Percentiles rank a stretch among this genome's conserved stretches.
Conservation (phyloP, 2,113 vertebrate genomes). For the Phalacrocorax aristotelis region DNA sequence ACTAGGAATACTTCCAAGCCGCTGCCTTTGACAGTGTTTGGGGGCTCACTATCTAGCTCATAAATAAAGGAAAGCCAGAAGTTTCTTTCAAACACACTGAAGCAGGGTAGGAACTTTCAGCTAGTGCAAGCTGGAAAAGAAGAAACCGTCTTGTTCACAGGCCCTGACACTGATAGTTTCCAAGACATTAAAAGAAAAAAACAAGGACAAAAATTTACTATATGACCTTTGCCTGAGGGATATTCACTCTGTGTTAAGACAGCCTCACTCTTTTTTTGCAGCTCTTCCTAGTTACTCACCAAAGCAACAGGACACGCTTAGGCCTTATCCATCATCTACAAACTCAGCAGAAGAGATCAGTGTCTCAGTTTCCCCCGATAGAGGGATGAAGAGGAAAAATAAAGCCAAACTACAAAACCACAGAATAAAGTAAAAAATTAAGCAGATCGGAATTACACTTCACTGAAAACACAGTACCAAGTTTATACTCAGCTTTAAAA, state of each 20-base stretch:
- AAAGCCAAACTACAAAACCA: not conserved
- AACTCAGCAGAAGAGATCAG: not conserved
- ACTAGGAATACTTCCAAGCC: not conserved
- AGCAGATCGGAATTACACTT: not conserved
- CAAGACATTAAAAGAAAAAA: no score
- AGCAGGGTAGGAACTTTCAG: not conserved
- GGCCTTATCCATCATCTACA: not conserved
- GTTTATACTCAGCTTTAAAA: not conserved
- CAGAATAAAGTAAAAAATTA: not conserved
- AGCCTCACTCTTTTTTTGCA: not conserved
- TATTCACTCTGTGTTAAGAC: not conserved
- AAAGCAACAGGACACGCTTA: not conserved
- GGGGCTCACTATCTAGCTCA: not conserved
- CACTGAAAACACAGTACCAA: not conserved
- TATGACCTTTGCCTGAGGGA: not conserved
- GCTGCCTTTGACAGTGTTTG: not conserved
- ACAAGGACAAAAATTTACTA: not conserved
- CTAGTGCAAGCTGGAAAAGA: not conserved
- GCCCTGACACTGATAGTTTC: not conserved
- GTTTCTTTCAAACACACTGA: not conserved
- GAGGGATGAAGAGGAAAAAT: not conserved
- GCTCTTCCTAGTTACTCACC: fast-evolving
- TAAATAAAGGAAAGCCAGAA: not conserved
- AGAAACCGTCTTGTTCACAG: not conserved
- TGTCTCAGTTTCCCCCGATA: not conserved